Evolutionary conservation across 2,113 vertebrate species (phyloP).

Genomic region (Ovis canadensis): DNA sequence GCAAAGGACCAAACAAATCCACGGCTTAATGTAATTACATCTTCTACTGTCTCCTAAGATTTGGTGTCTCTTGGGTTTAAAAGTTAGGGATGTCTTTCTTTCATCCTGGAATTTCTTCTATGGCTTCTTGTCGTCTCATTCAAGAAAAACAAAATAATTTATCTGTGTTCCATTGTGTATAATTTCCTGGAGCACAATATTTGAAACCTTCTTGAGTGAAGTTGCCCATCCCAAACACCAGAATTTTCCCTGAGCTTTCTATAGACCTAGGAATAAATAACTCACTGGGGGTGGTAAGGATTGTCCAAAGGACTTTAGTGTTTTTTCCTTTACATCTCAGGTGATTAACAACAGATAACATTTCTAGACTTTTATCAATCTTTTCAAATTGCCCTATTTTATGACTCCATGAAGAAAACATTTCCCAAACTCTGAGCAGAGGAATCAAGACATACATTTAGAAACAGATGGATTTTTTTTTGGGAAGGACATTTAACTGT

Average conservation of each 20-base stretch:
- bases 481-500: background rate
- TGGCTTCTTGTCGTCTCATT: background rate
- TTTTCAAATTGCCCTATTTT: background rate
- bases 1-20: background rate
- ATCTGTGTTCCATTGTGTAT: background rate
- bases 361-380: background rate
- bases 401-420: background rate
- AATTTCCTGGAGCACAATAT: background rate
- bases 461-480: background rate
- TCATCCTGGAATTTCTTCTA: background rate
- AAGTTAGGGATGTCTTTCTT: background rate
- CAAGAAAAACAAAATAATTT: background rate
- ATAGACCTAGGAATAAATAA: background rate
- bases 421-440: background rate
- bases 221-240: background rate
- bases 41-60: background rate
- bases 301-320: background rate
- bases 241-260: background rate
- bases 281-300: background rate
- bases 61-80: background rate
- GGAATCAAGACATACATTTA: background rate
- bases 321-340: background rate
- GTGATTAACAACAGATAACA: background rate
- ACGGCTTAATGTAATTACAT: background rate
- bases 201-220: background rate